Percentiles rank a stretch among this genome's conserved stretches.
phyloP scores from a whole-genome alignment of 1,140 invertebrate genomes.

The Lucilia sericata region DNA sequence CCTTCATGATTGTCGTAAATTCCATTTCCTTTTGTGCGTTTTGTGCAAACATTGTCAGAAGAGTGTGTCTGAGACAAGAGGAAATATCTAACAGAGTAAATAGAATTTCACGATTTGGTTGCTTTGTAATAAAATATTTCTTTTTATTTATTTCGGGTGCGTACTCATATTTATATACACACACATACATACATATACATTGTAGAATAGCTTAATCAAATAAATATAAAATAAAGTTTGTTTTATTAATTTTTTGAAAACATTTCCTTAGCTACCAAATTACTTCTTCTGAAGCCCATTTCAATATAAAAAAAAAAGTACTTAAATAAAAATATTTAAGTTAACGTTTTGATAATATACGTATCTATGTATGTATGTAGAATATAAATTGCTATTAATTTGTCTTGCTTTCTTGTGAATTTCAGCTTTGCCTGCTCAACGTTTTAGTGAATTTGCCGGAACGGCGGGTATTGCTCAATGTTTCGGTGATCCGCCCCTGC shows the following conservation, averaged over 20 bases:
- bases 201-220: neutral
- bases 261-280: neutral
- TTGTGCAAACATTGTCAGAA: neutral
- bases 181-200: neutral
- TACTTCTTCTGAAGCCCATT: too few species aligned
- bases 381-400: too few species aligned
- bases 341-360: too few species aligned
- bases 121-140: neutral
- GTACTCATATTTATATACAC: neutral
- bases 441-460: constrained; percentile 69
- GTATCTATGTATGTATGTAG: too few species aligned
- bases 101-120: neutral
- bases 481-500: constrained; percentile 76
- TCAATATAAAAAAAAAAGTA: neutral
- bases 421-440: constrained; percentile 70
- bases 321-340: neutral
- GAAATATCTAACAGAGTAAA: neutral
- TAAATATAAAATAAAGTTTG: neutral
- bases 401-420: neutral
- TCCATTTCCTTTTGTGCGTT: neutral
- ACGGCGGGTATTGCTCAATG: constrained; percentile 72
- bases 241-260: neutral
- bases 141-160: neutral
- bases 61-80: neutral
- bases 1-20: neutral